These are phyloP conservation scores for Syngnathus typhle DNA, from an alignment of 2,113 vertebrate species.

Conservation along the genomic window DNA sequence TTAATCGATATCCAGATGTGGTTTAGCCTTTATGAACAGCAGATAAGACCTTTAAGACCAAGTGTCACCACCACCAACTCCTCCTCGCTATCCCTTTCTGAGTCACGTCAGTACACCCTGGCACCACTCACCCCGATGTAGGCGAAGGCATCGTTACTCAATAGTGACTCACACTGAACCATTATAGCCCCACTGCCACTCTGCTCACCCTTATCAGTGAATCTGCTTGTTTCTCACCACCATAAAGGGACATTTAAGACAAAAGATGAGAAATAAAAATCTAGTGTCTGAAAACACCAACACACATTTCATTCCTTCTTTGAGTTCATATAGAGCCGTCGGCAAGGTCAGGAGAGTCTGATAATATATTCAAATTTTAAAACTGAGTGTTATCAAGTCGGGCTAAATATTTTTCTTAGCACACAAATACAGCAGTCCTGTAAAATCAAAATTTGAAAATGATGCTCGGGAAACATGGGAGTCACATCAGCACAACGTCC, in stretches of 20 bases:
- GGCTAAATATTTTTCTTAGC: conserved; percentile 28
- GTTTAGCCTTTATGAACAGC: conserved; percentile 15
- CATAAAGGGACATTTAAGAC: conserved; percentile 40
- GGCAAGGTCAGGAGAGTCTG: conserved; percentile 51
- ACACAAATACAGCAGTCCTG: conserved; percentile 16
- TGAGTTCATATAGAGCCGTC: conserved; percentile 40
- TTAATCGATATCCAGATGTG: conserved; percentile 35
- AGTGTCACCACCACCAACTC: background rate
- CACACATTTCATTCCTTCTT: conserved; percentile 53
- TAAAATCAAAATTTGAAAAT: conserved; percentile 42
- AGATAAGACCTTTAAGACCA: background rate
- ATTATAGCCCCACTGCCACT: conserved; percentile 58
- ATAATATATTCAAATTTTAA: conserved; percentile 52
- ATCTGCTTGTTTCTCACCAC: conserved; percentile 19
- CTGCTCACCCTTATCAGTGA: conserved; percentile 35
- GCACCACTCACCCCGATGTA: conserved; percentile 50
- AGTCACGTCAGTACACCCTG: conserved; percentile 58
- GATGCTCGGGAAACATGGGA: conserved; percentile 53
- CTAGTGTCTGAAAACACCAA: conserved; percentile 54
- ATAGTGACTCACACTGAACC: conserved; percentile 63
- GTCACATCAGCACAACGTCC: conserved; percentile 43
- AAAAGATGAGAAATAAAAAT: conserved; percentile 48
- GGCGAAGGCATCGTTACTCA: conserved; percentile 63
- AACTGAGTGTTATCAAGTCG: conserved; percentile 33
- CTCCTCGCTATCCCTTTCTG: conserved; percentile 1